Conservation (phyloP, 1,140 invertebrate species). For the Xylocopa sonorina region DNA sequence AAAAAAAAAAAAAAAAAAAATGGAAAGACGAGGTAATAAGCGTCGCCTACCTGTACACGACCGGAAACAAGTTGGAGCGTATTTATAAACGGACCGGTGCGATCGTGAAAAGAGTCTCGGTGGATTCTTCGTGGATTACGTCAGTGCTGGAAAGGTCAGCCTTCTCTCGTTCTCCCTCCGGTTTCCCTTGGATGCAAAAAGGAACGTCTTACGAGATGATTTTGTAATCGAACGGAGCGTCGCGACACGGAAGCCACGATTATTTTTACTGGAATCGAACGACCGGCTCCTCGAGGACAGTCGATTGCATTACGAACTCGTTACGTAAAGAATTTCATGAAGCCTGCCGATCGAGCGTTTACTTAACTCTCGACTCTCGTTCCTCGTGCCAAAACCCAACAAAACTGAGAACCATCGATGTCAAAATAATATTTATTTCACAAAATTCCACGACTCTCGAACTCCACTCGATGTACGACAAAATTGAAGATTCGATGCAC, state of each 20-base stretch:
- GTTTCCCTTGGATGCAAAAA: constrained; percentile 3
- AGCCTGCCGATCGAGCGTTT: too few relatives aligned
- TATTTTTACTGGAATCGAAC: neutral
- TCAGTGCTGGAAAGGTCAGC: constrained; percentile 24
- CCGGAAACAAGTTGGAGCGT: constrained; percentile 1
- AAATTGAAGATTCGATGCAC: too few relatives aligned
- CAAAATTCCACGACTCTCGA: too few relatives aligned
- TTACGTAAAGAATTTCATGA: neutral
- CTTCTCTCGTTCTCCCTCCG: neutral
- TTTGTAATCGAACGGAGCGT: constrained; percentile 22
- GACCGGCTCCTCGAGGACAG: neutral
- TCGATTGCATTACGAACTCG: neutral
- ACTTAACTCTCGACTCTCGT: too few relatives aligned
- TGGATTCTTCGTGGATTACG: constrained; percentile 12
- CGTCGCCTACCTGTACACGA: neutral
- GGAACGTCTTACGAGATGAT: constrained; percentile 22
- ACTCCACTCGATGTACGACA: too few relatives aligned
- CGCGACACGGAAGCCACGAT: neutral
- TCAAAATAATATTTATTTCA: too few relatives aligned
- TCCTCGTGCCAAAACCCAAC: too few relatives aligned
- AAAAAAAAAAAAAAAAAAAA: neutral
- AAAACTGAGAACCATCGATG: too few relatives aligned
- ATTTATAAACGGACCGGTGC: neutral
- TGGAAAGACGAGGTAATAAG: neutral
- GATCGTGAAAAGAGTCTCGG: neutral